phyloP scores from a whole-genome alignment of 2,888 invertebrate species.

The Epinotia nisella region DNA sequence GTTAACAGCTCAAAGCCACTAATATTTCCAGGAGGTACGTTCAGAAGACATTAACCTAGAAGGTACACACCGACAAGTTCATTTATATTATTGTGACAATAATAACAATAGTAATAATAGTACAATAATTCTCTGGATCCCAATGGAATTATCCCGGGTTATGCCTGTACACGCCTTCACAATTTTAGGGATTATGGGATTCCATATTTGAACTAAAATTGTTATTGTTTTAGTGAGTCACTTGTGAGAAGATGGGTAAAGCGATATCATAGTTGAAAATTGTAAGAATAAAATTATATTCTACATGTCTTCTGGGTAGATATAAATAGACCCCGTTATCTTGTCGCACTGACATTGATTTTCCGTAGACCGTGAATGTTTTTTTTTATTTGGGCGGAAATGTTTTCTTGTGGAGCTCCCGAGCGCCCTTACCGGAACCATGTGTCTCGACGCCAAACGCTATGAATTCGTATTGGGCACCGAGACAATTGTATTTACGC shows the following conservation, averaged over 20 bases:
- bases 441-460: no score
- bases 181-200: constrained; percentile 14
- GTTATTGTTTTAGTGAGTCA: not conserved
- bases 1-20: no score
- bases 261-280: not conserved
- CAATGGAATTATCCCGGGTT: constrained; percentile 1
- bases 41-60: not conserved
- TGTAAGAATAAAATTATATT: no score
- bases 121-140: constrained; percentile 13
- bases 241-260: not conserved
- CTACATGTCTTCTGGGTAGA: no score
- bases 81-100: constrained; percentile 27
- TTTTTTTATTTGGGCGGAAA: no score
- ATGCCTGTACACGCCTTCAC: constrained; percentile 15
- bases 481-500: no score
- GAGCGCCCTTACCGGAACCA: no score
- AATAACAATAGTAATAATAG: constrained; percentile 5
- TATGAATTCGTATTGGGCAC: no score
- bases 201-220: not conserved
- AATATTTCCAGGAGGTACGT: not conserved
- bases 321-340: no score
- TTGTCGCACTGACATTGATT: no score
- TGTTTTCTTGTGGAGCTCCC: no score
- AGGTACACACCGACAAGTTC: constrained; percentile 6
- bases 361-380: no score